These are phyloP conservation scores for Zaprionus capensis DNA, from an alignment of 1,140 invertebrate genomes.

Conservation along the genomic window DNA sequence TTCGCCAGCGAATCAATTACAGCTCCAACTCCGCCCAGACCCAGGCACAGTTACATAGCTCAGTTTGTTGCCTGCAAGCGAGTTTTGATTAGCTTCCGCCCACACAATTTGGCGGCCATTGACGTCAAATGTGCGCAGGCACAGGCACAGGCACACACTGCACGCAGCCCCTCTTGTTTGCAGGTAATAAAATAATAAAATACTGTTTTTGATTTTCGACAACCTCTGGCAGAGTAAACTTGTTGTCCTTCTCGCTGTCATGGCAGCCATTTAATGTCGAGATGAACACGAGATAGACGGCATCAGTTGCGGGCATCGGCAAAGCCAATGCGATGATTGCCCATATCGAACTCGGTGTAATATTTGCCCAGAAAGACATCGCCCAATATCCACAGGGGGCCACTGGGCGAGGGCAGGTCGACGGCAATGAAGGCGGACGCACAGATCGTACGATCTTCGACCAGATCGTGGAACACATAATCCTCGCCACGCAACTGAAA, in stretches of 20 bases:
- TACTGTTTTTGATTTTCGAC: constrained; percentile 61
- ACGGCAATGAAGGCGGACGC: constrained; percentile 71
- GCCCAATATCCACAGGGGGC: constrained; percentile 77
- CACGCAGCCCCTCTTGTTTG: background rate
- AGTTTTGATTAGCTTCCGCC: constrained; percentile 78
- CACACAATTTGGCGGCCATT: constrained; percentile 41
- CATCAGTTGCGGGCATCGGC: constrained; percentile 60
- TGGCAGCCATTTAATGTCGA: constrained; percentile 48
- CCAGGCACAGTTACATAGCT: background rate
- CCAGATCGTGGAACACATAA: constrained; percentile 69
- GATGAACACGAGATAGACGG: background rate
- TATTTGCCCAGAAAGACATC: constrained; percentile 90
- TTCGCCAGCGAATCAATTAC: constrained; percentile 65
- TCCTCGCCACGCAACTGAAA: constrained; percentile 61
- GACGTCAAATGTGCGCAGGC: constrained; percentile 3
- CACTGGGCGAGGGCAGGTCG: constrained; percentile 62
- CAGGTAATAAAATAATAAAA: constrained; percentile 78
- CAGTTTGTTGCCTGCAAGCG: constrained; percentile 58
- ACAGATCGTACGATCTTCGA: constrained; percentile 45
- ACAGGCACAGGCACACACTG: background rate
- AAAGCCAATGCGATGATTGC: constrained; percentile 88
- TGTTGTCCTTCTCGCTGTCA: constrained; percentile 39
- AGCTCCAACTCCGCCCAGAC: constrained; percentile 35
- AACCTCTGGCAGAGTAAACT: background rate
- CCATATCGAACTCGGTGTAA: constrained; percentile 90